A percentile compares a stretch with the other conserved stretches of the same genome.
These are phyloP conservation scores for Uropetala carovei DNA, from an alignment of 2,888 invertebrate species.

Conservation along the genomic window DNA sequence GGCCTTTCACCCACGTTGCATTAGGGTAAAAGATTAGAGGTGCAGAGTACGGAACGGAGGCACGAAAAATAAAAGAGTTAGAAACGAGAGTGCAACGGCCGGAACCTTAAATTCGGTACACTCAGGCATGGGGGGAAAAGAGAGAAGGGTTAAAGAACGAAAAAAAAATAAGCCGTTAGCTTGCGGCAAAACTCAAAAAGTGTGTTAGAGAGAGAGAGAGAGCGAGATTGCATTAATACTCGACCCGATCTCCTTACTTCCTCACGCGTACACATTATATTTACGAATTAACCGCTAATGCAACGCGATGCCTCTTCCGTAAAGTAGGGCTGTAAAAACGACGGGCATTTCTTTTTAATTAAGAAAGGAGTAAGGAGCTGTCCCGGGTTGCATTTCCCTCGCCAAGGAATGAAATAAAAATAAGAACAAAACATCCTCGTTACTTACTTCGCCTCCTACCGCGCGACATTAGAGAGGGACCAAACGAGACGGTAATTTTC, in stretches of 20 bases:
- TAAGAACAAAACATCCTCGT: too few relatives aligned
- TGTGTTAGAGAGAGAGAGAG: neutral
- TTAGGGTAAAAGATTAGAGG: neutral
- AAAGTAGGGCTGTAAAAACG: neutral
- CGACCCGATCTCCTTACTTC: neutral
- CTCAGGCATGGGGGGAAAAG: neutral
- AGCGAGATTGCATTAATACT: neutral
- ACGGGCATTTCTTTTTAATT: too few relatives aligned
- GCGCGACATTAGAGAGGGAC: too few relatives aligned
- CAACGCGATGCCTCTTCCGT: neutral
- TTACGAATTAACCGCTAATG: neutral
- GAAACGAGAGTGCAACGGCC: slow-evolving; percentile 5
- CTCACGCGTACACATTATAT: neutral
- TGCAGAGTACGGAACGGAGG: neutral
- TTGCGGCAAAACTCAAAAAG: neutral
- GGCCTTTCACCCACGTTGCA: neutral
- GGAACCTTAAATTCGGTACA: neutral
- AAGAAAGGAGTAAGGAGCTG: too few relatives aligned
- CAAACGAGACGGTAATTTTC: too few relatives aligned
- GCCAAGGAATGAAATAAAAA: too few relatives aligned
- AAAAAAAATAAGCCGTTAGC: neutral
- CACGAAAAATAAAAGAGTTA: neutral
- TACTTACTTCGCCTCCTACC: too few relatives aligned
- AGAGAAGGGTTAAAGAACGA: neutral
- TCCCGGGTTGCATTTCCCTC: too few relatives aligned